Conservation (phyloP, 2,888 invertebrate genomes). For the Dromius quadrimaculatus region DNA sequence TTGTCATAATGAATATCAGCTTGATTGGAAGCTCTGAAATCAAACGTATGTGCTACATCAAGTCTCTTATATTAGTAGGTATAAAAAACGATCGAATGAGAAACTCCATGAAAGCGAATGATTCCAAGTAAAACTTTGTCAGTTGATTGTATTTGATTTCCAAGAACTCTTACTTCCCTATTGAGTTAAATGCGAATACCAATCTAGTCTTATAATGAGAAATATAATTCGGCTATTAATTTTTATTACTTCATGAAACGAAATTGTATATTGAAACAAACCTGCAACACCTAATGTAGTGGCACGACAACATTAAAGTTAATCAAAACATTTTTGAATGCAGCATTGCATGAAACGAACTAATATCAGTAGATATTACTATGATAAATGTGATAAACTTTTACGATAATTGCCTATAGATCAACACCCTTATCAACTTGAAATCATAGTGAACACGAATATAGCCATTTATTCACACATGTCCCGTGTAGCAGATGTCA, state of each 20-base stretch:
- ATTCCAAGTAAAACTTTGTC: too few relatives aligned
- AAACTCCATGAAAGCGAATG: too few relatives aligned
- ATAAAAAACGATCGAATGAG: too few relatives aligned
- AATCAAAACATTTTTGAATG: conserved; percentile 31
- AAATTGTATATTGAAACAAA: conserved; percentile 22
- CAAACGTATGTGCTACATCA: too few relatives aligned
- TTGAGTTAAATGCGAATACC: background rate
- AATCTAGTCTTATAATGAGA: conserved; percentile 19
- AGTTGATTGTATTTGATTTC: too few relatives aligned
- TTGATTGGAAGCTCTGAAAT: too few relatives aligned
- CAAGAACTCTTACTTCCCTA: too few relatives aligned
- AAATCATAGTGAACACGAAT: conserved; percentile 38
- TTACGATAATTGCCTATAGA: conserved; percentile 37
- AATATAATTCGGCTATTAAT: conserved; percentile 15
- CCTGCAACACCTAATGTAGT: conserved; percentile 17
- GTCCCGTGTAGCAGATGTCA: conserved; percentile 24
- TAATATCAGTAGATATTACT: conserved; percentile 26
- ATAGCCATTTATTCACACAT: conserved; percentile 31
- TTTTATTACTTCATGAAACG: conserved; percentile 15
- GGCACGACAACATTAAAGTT: conserved; percentile 25
- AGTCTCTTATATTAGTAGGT: too few relatives aligned
- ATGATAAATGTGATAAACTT: conserved; percentile 35
- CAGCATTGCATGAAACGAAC: conserved; percentile 34
- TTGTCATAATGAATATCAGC: too few relatives aligned
- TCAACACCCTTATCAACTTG: conserved; percentile 37